phyloP scores from a whole-genome alignment of 2,888 invertebrate species.

The Dastarcus helophoroides region DNA sequence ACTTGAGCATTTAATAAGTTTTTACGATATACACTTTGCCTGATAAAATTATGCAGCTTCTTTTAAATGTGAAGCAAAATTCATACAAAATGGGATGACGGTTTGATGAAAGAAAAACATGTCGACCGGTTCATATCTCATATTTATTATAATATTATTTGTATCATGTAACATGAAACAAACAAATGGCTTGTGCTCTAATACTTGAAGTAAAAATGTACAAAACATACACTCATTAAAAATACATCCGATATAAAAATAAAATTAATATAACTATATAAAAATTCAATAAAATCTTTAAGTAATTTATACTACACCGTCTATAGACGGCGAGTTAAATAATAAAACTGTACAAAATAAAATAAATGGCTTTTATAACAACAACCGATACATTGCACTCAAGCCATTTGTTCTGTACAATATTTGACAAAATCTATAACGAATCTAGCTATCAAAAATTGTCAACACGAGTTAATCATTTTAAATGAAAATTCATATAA shows the following conservation, averaged over 20 bases:
- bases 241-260: slow-evolving; percentile 33
- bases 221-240: slow-evolving; percentile 27
- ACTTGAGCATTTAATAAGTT: no score
- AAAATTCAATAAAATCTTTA: slow-evolving; percentile 31
- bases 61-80: no score
- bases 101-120: slow-evolving; percentile 19
- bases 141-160: slow-evolving; percentile 31
- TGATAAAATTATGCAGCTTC: no score
- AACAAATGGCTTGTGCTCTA: slow-evolving; percentile 36
- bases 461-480: slow-evolving; percentile 41
- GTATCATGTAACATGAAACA: slow-evolving; percentile 35
- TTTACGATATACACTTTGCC: no score
- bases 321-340: slow-evolving; percentile 23
- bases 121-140: slow-evolving; percentile 21
- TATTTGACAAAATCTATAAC: slow-evolving; percentile 37
- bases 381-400: slow-evolving; percentile 35
- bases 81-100: no score
- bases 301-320: slow-evolving; percentile 31
- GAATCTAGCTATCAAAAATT: slow-evolving; percentile 39
- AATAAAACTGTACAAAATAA: slow-evolving; percentile 31
- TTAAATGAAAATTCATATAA: slow-evolving; percentile 37
- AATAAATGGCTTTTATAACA: slow-evolving; percentile 35
- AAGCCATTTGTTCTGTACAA: slow-evolving; percentile 40
- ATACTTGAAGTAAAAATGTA: slow-evolving; percentile 27
- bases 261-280: slow-evolving; percentile 32